These are phyloP conservation scores for Cataglyphis hispanica DNA, from an alignment of 1,140 invertebrate genomes.

Conservation along the genomic window DNA sequence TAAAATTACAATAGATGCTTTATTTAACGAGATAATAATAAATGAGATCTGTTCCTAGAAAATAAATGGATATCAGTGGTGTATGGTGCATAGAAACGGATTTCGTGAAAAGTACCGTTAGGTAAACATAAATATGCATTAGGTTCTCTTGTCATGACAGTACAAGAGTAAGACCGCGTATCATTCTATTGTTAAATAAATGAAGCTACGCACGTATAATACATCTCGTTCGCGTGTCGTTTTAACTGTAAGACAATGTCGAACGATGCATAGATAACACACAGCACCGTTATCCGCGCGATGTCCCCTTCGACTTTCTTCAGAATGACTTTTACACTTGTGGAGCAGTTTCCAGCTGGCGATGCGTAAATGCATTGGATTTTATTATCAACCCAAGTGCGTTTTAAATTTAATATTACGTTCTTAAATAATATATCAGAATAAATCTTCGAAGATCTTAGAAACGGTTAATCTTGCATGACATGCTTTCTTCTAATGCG, in stretches of 20 bases:
- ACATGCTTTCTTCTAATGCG: background rate
- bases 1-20: background rate
- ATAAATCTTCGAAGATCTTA: background rate
- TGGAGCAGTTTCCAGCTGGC: constrained; percentile 57
- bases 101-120: constrained; percentile 40
- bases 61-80: background rate
- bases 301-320: background rate
- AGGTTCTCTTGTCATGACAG: background rate
- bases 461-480: background rate
- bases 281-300: constrained; percentile 63
- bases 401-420: background rate
- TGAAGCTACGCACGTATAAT: constrained; percentile 10
- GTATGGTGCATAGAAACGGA: background rate
- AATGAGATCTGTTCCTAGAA: background rate
- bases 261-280: constrained; percentile 58
- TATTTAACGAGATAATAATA: background rate
- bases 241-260: constrained; percentile 67
- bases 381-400: background rate
- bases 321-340: constrained; percentile 2
- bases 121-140: constrained; percentile 2
- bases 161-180: constrained; percentile 24
- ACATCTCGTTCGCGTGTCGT: constrained; percentile 26
- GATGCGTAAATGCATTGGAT: background rate
- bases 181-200: constrained; percentile 40
- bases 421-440: background rate